Evolutionary conservation across 2,888 invertebrate genomes (phyloP), one percentile per base, ranked within the genome.

Genomic region (Anodontia alba): DNA sequence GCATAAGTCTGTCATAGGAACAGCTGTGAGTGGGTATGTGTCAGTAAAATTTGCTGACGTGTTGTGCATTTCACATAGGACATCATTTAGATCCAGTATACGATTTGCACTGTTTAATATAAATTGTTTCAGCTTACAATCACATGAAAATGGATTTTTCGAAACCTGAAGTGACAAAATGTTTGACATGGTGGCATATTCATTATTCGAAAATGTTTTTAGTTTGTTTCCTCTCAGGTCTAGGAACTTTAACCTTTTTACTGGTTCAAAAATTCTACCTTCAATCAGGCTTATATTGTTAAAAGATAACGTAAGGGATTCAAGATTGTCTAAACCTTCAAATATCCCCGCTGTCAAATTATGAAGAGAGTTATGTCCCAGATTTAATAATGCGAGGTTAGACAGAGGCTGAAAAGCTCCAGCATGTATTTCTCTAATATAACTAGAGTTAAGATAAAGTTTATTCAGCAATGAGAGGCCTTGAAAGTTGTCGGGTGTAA

Each of bases 201-300:
- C 73, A 17, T 78, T 66, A 1, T 71, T 49, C 23, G 86, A 82
- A 51, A 89, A 72, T 0, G 57, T 73, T 20, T 57, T 54, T 23
- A 90, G 81, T 8, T 76, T 54, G 31, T 90, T 90, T n/a, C 86
- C 80, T 36, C 83, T 70, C 1, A 89, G 76, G 42, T 76, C 80
- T 1, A 90, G 46, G 31, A 54, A 33, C 42, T 83, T 62, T 1
- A 90, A 67, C 23, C 73, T 71, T n/a, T 72, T 73, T 74, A 88
- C 62, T 23, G 78, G 78, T 31, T 74, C 76, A 77, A 89, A 89
- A 12, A 81, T 77, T 10, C 51, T 70, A 1, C 76, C 67, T 15
- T 76, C 76, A 31, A 90, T 81, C 36, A 38, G 38, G 12, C 38
- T 38, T 38, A 38, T 38, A 12, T 38, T 38, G 38, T 90, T 90